phyloP scores from a whole-genome alignment of 2,113 vertebrate genomes.

The Lagopus muta region DNA sequence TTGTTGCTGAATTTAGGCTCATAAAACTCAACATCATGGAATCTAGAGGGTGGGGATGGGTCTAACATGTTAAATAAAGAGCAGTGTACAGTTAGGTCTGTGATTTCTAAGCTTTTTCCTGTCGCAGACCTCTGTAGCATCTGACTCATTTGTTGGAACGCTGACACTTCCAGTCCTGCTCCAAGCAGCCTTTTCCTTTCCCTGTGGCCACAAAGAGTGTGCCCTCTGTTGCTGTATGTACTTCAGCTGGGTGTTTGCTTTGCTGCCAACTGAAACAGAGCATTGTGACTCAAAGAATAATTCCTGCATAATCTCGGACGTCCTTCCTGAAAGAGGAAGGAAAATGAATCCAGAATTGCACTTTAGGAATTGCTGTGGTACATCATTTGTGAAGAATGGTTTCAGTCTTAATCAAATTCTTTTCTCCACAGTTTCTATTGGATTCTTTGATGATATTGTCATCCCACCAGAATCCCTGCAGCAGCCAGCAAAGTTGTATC shows the following conservation, averaged over 20 bases:
- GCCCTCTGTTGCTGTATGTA: slow-evolving; percentile 46
- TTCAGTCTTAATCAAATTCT: slow-evolving; percentile 1
- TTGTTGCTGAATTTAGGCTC: slow-evolving; percentile 5
- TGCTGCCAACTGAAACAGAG: slow-evolving; percentile 26
- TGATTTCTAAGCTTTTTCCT: slow-evolving; percentile 46
- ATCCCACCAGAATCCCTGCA: slow-evolving; percentile 95
- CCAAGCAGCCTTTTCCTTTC: slow-evolving; percentile 47
- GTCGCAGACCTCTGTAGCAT: slow-evolving; percentile 37
- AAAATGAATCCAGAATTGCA: neutral
- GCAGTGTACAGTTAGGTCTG: neutral
- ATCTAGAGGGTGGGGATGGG: neutral
- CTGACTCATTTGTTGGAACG: slow-evolving; percentile 55
- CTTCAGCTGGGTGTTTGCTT: slow-evolving; percentile 16
- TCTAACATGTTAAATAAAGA: neutral
- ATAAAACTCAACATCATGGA: neutral
- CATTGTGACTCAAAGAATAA: neutral
- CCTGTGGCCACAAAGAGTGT: neutral
- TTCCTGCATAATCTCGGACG: neutral
- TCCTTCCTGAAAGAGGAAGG: slow-evolving; percentile 38
- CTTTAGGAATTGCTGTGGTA: neutral
- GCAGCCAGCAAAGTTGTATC: slow-evolving; percentile 97
- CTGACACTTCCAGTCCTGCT: neutral
- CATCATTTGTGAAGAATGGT: neutral
- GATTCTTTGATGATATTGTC: slow-evolving; percentile 95
- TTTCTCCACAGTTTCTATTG: slow-evolving; percentile 86